These are phyloP conservation scores for Chamaea fasciata DNA, from an alignment of 2,113 vertebrate species.

Conservation along the genomic window DNA sequence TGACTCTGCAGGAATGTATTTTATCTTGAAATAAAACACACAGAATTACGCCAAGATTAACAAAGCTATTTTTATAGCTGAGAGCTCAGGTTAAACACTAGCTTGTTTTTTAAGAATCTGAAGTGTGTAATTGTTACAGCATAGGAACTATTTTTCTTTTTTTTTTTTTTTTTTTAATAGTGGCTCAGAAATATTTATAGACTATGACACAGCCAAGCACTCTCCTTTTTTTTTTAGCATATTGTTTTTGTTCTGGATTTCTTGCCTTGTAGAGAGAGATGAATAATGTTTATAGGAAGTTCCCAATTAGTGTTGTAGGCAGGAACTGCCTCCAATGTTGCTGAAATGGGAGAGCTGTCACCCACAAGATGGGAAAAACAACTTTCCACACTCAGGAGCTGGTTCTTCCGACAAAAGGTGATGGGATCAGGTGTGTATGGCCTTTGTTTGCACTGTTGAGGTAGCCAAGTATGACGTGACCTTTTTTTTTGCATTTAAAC, in stretches of 20 bases:
- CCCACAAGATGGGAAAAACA: neutral
- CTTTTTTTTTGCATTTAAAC: neutral
- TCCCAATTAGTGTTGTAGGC: neutral
- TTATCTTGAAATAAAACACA: neutral
- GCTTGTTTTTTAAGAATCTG: neutral
- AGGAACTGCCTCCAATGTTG: neutral
- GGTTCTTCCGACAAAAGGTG: neutral
- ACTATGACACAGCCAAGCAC: neutral
- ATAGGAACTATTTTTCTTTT: neutral
- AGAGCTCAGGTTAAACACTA: neutral
- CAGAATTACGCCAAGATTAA: neutral
- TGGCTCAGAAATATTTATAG: conserved; percentile 25
- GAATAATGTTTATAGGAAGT: conserved; percentile 25
- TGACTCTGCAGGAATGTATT: neutral
- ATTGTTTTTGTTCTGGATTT: conserved; percentile 6
- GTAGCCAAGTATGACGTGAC: neutral
- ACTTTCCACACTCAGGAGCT: neutral
- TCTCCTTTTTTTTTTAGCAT: neutral
- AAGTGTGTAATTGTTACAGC: neutral
- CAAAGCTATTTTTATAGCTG: neutral
- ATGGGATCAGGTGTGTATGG: neutral
- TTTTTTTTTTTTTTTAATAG: neutral
- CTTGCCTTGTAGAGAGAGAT: neutral
- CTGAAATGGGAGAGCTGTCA: neutral
- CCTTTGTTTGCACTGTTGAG: neutral